These are phyloP conservation scores for Neosilurus hyrtlii DNA, from an alignment of 2,797 vertebrate species.

Conservation along the genomic window DNA sequence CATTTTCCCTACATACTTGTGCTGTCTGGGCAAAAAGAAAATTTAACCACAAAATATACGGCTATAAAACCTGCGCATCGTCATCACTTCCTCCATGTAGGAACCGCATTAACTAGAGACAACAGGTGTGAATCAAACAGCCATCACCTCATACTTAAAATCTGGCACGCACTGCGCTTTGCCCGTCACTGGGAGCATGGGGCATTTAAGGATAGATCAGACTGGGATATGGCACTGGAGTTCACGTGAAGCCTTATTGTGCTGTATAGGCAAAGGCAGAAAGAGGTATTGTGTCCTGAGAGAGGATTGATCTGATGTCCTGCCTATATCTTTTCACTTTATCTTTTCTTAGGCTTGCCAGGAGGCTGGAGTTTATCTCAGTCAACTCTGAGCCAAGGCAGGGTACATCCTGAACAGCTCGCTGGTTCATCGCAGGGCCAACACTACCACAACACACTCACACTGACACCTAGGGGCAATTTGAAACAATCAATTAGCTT, in stretches of 20 bases:
- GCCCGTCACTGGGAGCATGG: slow-evolving; percentile 35
- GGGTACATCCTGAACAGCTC: no score
- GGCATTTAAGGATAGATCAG: slow-evolving; percentile 21
- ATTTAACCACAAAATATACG: slow-evolving; percentile 66
- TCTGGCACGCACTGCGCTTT: slow-evolving; percentile 54
- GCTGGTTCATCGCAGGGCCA: no score
- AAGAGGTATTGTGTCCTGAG: neutral
- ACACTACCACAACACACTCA: no score
- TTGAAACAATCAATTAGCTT: no score
- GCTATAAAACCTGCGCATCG: slow-evolving; percentile 67
- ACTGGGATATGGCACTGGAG: slow-evolving; percentile 11
- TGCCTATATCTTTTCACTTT: neutral
- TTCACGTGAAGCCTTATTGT: neutral
- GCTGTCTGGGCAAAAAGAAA: slow-evolving; percentile 63
- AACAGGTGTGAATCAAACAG: slow-evolving; percentile 66
- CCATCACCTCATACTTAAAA: slow-evolving; percentile 68
- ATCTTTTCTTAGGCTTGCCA: no score
- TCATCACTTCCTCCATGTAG: slow-evolving; percentile 59
- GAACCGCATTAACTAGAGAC: slow-evolving; percentile 67
- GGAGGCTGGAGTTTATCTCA: no score
- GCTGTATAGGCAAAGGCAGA: neutral
- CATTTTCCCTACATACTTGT: slow-evolving; percentile 64
- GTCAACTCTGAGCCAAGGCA: no score
- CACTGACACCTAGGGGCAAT: no score
- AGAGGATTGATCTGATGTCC: neutral